Percentiles rank a stretch among this genome's conserved stretches.
Evolutionary conservation across 2,797 vertebrate species (phyloP).

Genomic region (Lithobates sylvaticus): DNA sequence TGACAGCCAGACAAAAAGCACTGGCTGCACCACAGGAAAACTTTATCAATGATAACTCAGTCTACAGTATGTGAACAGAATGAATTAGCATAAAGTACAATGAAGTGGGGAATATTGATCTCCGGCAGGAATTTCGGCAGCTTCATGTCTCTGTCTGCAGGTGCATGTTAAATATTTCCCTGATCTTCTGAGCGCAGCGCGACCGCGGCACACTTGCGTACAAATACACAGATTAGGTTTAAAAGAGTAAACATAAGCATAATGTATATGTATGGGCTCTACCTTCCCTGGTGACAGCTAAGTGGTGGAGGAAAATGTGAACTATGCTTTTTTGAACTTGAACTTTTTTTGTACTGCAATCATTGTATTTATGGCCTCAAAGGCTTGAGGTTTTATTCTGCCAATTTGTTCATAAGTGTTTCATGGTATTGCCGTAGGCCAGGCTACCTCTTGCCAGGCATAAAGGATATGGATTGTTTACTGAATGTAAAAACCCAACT

Average conservation of each 20-base stretch:
- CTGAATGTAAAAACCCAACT: too few relatives aligned
- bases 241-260: not conserved
- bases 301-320: too few relatives aligned
- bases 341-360: too few relatives aligned
- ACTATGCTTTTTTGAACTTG: too few relatives aligned
- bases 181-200: constrained; percentile 54
- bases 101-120: constrained; percentile 66
- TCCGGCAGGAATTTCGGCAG: constrained; percentile 65
- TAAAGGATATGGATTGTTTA: too few relatives aligned
- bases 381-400: too few relatives aligned
- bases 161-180: constrained; percentile 64
- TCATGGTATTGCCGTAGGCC: too few relatives aligned
- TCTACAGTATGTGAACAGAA: constrained; percentile 70
- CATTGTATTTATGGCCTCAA: too few relatives aligned
- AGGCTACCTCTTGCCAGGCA: too few relatives aligned
- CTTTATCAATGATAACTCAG: constrained; percentile 75
- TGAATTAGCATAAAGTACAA: constrained; percentile 69
- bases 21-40: constrained; percentile 72
- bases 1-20: constrained; percentile 75
- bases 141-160: constrained; percentile 69
- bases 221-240: constrained; percentile 7
- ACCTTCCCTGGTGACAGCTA: too few relatives aligned
- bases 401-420: too few relatives aligned
- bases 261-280: constrained; percentile 1
- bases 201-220: constrained; percentile 20